Evolutionary conservation across 2,888 invertebrate species (phyloP), one percentile per base, ranked within the genome.

Genomic region (Heliconius ismenius): DNA sequence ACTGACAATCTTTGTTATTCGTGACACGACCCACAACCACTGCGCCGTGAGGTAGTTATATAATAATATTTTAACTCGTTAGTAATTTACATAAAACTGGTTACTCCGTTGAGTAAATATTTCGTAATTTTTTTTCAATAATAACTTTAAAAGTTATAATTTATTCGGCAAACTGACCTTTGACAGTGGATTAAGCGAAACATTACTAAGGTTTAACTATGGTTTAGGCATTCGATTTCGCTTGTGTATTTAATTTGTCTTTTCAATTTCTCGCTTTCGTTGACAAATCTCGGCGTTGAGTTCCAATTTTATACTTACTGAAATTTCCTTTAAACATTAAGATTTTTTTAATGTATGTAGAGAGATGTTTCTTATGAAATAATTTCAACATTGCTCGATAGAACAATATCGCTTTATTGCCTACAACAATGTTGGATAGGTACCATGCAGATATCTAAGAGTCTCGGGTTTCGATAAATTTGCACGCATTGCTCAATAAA

Each of bases 71-170:
- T 54, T 54, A 54, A 54, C 58, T 58, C 18, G 10, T 58, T 58
- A 11, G n/a, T 21, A 7, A n/a, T 58, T 58, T 58, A 58, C n/a
- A 58, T 58, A n/a, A 58, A 58, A 58, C 58, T 58, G 58, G 58
- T 58, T 58, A n/a, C 58, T 58, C 10, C n/a, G 58, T 58, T 58
- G 58, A 58, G 58, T 58, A 58, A 58, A 58, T 58, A 58, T 58
- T 58, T 58, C 58, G 58, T n/a, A 58, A n/a, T n/a, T 58, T 58
- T 58, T 65, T 65, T 65, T 65, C 65, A 65, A 65, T 65, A 65
- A 65, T 65, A 65, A n/a, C 39, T 65, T 65, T 65, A 65, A 65
- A 39, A 65, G 65, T 39, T 65, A 65, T 65, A 65, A 65, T 65
- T 65, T 65, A 65, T 65, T 65, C 65, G 36, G 36, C 65, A 39